Evolutionary conservation across 2,113 vertebrate genomes (phyloP).

Genomic region (Bubo blakistoni): DNA sequence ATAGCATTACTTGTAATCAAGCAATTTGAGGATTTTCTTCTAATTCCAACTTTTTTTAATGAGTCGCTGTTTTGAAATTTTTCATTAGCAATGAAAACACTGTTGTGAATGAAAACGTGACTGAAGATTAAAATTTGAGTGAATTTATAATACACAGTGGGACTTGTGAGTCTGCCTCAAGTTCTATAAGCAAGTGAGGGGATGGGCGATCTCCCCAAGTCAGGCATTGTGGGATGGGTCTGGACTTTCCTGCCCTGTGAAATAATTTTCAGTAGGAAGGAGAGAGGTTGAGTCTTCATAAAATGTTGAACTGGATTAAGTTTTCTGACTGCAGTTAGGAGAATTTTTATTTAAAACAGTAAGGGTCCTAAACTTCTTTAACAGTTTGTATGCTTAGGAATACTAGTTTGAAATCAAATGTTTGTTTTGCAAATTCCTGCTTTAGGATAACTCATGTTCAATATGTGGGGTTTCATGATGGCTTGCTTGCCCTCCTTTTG

Average conservation of each 20-base stretch:
- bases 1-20: not conserved
- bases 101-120: not conserved
- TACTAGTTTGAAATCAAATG: too few relatives aligned
- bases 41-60: not conserved
- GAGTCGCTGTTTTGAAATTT: not conserved
- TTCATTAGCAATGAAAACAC: not conserved
- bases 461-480: accelerated
- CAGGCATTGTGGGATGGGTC: not conserved
- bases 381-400: not conserved
- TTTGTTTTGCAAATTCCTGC: not conserved
- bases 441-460: not conserved
- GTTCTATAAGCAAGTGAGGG: not conserved
- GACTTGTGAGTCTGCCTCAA: not conserved
- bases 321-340: not conserved
- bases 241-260: not conserved
- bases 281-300: not conserved
- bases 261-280: not conserved
- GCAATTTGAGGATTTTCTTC: not conserved
- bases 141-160: not conserved
- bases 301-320: not conserved
- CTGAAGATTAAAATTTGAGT: not conserved
- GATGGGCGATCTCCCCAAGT: not conserved
- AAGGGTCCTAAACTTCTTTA: not conserved
- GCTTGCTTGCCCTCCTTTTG: not conserved
- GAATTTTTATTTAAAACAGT: not conserved